Base-by-base conservation (phyloP, 2,888 invertebrate genomes). In the Diaphora mendica region DNA sequence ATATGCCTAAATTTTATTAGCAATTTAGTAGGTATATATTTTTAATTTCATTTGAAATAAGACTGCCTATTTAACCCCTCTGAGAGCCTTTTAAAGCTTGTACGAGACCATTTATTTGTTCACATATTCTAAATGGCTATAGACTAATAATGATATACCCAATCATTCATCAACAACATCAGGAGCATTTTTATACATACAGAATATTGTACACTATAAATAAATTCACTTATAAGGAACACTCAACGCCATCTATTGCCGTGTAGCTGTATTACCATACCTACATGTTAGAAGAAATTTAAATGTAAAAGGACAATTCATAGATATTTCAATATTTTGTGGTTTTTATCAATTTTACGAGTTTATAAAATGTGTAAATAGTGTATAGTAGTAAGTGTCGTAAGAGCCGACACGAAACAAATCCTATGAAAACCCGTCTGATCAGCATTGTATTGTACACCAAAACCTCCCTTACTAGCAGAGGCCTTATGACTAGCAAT, bases 1-100 rank as follows among this genome's bases (percentile, higher is more conserved):
- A 85, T 81, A 75, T 17, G 80, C 42, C 77, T 77, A 71, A 77
- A 73, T 70, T 20, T 66, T 69, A 59, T 8, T 26, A 13, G 48
- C 23, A 67, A 26, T 59, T 62, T 62, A 35, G n/a, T 39, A 11
- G 9, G 33, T 15, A 9, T 2, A 23, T n/a, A n/a, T 35, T 68
- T 55, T 13, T 3, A 1, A 15, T 15, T 15, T 2, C 44, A 15
- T 44, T 20, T 67, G 44, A 30, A 59, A 62, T 44, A 44, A 44
- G 7, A 51, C 23, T 51, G 7, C 7, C 4, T 51, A 20, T 51
- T 51, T 8, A 7, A 51, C 7, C 51, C 20, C 23, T 51, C 51
- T 51, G 20, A 51, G 7, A 2, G 23, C 23, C 17, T 55, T 55
- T 55, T 55, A 2, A 26, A 59, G 5, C 13, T 59, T 59, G n/a